Conservation (phyloP, 1,140 invertebrate genomes). For the Cecropterus lyciades region DNA sequence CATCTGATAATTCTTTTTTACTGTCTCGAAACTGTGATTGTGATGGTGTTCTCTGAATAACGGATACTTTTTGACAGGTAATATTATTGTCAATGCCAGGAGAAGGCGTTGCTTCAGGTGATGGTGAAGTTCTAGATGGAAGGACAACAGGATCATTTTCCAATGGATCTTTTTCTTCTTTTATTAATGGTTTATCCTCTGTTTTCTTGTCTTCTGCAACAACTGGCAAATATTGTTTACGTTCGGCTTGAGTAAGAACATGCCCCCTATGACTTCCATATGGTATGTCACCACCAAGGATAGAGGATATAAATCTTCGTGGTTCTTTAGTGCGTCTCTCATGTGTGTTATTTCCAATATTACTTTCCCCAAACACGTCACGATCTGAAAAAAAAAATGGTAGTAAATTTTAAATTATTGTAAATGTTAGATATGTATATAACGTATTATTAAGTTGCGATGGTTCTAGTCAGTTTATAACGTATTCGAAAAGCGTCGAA, state of each 20-base stretch:
- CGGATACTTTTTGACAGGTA: slow-evolving; percentile 88
- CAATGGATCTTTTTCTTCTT: slow-evolving; percentile 76
- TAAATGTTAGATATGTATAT: slow-evolving; percentile 11
- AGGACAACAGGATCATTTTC: slow-evolving; percentile 74
- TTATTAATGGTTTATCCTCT: slow-evolving; percentile 73
- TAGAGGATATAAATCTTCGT: slow-evolving; percentile 90
- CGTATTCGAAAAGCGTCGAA: slow-evolving; percentile 73
- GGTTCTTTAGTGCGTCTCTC: slow-evolving; percentile 78
- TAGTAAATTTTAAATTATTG: background rate
- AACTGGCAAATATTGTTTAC: slow-evolving; percentile 91
- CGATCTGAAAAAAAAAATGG: slow-evolving; percentile 70
- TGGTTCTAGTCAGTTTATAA: slow-evolving; percentile 65
- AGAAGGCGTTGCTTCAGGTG: slow-evolving; percentile 72
- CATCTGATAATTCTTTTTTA: slow-evolving; percentile 83
- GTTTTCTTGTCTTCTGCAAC: slow-evolving; percentile 76
- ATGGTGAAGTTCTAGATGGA: slow-evolving; percentile 80
- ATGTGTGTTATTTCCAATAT: slow-evolving; percentile 52
- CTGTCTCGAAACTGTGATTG: slow-evolving; percentile 81
- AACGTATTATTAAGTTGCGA: slow-evolving; percentile 37
- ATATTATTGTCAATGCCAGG: slow-evolving; percentile 82
- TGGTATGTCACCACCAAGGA: slow-evolving; percentile 90
- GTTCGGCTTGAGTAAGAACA: slow-evolving; percentile 90
- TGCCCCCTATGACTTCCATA: slow-evolving; percentile 89
- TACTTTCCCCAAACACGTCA: slow-evolving; percentile 76
- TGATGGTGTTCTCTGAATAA: slow-evolving; percentile 92